Evolutionary conservation across 2,888 invertebrate species (phyloP).

Genomic region (Mythimna pallens): DNA sequence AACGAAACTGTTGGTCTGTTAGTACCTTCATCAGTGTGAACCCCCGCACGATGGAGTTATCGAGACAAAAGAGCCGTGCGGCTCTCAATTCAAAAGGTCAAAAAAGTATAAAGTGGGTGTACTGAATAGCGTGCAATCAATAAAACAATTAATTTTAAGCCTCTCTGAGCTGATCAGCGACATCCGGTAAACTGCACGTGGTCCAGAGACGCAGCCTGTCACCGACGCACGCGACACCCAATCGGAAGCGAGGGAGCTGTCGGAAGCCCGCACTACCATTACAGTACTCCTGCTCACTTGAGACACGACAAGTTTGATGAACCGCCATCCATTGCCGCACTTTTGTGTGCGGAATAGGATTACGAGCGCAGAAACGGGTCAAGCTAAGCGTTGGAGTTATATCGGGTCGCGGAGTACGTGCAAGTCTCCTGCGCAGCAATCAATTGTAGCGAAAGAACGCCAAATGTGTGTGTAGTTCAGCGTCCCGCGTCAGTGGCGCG

Average conservation of each 20-base stretch:
- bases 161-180: conserved; percentile 70
- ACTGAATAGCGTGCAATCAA: conserved; percentile 53
- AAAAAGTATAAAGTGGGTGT: conserved; percentile 23
- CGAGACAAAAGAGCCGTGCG: neutral
- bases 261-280: conserved; percentile 81
- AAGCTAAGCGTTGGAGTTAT: conserved; percentile 22
- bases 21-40: neutral
- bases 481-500: conserved; percentile 78
- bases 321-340: conserved; percentile 62
- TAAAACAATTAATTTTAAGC: conserved; percentile 59
- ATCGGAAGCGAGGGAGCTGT: conserved; percentile 80
- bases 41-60: neutral
- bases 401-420: conserved; percentile 20
- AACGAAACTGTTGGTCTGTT: neutral
- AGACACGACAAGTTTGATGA: conserved; percentile 54
- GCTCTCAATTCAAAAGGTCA: conserved; percentile 20
- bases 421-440: conserved; percentile 73
- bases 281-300: conserved; percentile 57
- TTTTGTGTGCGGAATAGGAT: neutral
- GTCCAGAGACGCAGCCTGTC: conserved; percentile 64
- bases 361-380: conserved; percentile 12
- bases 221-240: conserved; percentile 75
- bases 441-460: conserved; percentile 83
- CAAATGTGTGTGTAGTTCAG: conserved; percentile 80
- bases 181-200: conserved; percentile 79